Evolutionary conservation across 2,797 vertebrate genomes (phyloP).

Genomic region (Eulemur rubriventer): DNA sequence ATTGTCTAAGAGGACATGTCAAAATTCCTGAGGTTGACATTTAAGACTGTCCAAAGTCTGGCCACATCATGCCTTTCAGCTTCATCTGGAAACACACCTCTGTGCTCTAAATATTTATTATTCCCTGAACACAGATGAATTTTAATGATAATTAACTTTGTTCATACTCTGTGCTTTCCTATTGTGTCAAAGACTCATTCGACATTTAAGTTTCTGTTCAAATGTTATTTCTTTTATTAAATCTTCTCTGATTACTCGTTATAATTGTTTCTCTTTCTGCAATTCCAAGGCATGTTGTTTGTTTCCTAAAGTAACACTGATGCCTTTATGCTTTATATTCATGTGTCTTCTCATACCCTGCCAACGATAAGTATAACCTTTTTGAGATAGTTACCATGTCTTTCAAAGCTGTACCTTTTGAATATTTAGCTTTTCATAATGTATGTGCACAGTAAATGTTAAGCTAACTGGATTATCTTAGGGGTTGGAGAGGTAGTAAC

Average conservation of each 20-base stretch:
- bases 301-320: not conserved
- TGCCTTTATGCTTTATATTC: not conserved
- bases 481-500: not conserved
- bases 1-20: not conserved
- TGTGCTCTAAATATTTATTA: not conserved
- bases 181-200: not conserved
- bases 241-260: not conserved
- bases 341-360: rapidly evolving
- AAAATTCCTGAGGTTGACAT: not conserved
- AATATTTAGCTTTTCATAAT: not conserved
- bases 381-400: not conserved
- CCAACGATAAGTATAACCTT: not conserved
- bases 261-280: not conserved
- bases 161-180: slow-evolving; percentile 30
- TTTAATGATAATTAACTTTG: slow-evolving; percentile 39
- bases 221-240: slow-evolving; percentile 10
- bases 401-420: not conserved
- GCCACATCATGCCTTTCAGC: not conserved
- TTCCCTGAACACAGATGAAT: not conserved
- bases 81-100: not conserved
- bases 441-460: not conserved
- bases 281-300: rapidly evolving
- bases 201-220: not conserved
- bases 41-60: too few relatives aligned
- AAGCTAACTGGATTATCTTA: not conserved